These are phyloP conservation scores for Catocala fraxini DNA, from an alignment of 2,888 invertebrate species.

Conservation along the genomic window DNA sequence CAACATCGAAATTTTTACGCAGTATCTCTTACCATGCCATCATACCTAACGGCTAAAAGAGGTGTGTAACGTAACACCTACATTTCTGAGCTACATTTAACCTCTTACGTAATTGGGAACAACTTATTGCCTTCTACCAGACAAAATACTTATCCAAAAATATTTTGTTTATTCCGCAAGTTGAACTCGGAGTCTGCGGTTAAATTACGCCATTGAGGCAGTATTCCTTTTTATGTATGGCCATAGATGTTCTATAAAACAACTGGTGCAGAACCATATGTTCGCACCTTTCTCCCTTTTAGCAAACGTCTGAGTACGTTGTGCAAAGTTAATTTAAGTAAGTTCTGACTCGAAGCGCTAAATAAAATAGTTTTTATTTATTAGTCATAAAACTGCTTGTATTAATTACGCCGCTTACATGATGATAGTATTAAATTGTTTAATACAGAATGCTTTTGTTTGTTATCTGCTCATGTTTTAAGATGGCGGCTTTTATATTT, in stretches of 20 bases:
- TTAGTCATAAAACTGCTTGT: slow-evolving; percentile 36
- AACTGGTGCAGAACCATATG: slow-evolving; percentile 13
- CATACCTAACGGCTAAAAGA: too few species aligned
- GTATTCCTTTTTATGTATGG: not conserved
- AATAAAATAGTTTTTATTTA: slow-evolving; percentile 27
- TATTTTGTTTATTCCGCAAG: too few species aligned
- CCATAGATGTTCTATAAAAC: slow-evolving; percentile 12
- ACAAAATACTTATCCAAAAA: too few species aligned
- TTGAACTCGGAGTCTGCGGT: too few species aligned
- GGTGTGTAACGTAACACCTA: too few species aligned
- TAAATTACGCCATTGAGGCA: not conserved
- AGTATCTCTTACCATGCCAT: too few species aligned
- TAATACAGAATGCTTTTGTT: slow-evolving; percentile 13
- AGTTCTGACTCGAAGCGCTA: slow-evolving; percentile 13
- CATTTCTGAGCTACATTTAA: too few species aligned
- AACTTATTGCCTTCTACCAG: too few species aligned
- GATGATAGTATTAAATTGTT: slow-evolving; percentile 26
- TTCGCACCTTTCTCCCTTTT: slow-evolving; percentile 35
- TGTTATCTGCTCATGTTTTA: not conserved
- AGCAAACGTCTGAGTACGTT: slow-evolving; percentile 3
- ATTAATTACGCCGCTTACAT: slow-evolving; percentile 33
- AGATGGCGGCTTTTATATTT: too few species aligned
- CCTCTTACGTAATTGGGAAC: too few species aligned
- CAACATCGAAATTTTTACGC: too few species aligned
- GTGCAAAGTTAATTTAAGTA: slow-evolving; percentile 24